Percentiles rank a stretch among this genome's conserved stretches.
phyloP scores from a whole-genome alignment of 1,140 invertebrate genomes.

The Manduca sexta region DNA sequence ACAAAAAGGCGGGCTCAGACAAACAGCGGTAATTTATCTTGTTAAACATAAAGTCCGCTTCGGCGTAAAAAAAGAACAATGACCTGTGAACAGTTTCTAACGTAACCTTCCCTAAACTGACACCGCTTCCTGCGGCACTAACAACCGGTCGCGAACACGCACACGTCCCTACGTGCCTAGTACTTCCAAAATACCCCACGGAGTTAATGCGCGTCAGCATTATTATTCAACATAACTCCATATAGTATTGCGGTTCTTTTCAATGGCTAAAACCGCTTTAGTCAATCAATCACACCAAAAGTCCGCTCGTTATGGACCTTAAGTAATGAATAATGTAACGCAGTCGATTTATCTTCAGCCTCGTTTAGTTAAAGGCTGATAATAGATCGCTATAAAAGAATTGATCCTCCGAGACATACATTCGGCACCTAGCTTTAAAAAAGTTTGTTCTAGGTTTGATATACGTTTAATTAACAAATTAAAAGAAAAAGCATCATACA shows the following conservation, averaged over 20 bases:
- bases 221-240: not conserved
- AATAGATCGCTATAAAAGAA: constrained; percentile 3
- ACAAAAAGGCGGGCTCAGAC: constrained; percentile 22
- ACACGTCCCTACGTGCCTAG: constrained; percentile 9
- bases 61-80: constrained; percentile 57
- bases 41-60: constrained; percentile 35
- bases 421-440: no score
- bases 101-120: constrained; percentile 63
- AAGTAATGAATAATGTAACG: constrained; percentile 43
- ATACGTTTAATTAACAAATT: no score
- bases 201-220: constrained; percentile 13
- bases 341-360: constrained; percentile 22
- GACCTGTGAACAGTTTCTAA: constrained; percentile 56
- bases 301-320: constrained; percentile 16
- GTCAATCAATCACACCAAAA: constrained; percentile 28
- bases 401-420: constrained; percentile 1
- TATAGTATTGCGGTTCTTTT: constrained; percentile 6
- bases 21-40: constrained; percentile 49
- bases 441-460: no score
- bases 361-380: constrained; percentile 25
- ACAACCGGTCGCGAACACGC: constrained; percentile 26
- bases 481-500: no score
- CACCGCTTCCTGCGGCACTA: constrained; percentile 58
- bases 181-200: not conserved
- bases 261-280: constrained; percentile 4